phyloP scores from a whole-genome alignment of 92 coral and sea anemone species.

The Zoanthus sociatus region DNA sequence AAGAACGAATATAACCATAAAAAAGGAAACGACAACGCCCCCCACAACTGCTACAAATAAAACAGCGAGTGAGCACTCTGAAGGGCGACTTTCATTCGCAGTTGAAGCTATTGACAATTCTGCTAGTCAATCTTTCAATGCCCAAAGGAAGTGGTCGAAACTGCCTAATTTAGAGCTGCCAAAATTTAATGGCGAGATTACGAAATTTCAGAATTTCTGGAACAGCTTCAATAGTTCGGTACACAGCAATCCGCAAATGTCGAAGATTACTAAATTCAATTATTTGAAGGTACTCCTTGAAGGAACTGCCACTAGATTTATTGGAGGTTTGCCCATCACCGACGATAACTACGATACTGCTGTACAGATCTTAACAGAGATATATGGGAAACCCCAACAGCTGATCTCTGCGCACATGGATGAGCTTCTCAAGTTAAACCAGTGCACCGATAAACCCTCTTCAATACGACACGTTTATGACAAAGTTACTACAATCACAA shows the following conservation, averaged over 20 bases:
- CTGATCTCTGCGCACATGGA: not conserved
- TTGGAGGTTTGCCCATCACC: not conserved
- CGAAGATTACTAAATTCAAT: not conserved
- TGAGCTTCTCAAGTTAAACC: not conserved
- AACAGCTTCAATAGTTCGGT: not conserved
- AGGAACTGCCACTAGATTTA: conserved; percentile 15
- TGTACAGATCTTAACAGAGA: not conserved
- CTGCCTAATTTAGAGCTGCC: not conserved
- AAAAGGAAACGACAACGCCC: not conserved
- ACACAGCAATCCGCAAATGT: not conserved
- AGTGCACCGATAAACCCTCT: not conserved
- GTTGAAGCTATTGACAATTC: not conserved
- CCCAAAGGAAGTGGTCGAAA: not conserved
- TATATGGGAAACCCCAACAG: conserved; percentile 11
- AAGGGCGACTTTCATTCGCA: not conserved
- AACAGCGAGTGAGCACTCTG: not conserved
- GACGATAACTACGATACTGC: not conserved
- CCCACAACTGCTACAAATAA: not conserved
- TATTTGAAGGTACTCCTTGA: not conserved
- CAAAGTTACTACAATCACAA: not conserved
- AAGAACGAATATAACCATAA: not conserved
- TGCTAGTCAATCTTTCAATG: not conserved
- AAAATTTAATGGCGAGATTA: not conserved
- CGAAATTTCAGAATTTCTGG: not conserved
- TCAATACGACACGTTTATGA: not conserved